phyloP scores from a whole-genome alignment of 1,140 invertebrate genomes.

The Euura saliciscinereae region DNA sequence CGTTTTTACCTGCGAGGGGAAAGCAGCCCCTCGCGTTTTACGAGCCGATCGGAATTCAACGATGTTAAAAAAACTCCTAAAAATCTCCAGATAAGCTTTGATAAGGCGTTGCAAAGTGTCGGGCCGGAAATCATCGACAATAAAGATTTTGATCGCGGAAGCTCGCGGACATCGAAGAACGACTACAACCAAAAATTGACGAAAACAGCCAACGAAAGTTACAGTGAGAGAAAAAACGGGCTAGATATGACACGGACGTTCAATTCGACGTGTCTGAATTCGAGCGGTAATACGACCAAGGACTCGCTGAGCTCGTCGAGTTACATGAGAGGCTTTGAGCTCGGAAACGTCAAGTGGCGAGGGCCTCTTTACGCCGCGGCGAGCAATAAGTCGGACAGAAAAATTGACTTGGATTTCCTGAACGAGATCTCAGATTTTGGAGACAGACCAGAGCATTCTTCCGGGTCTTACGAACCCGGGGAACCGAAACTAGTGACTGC shows the following conservation, averaged over 20 bases:
- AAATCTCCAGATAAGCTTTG: neutral
- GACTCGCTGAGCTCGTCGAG: neutral
- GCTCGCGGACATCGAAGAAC: no score
- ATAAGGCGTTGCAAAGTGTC: neutral
- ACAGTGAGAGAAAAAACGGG: neutral
- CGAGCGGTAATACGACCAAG: neutral
- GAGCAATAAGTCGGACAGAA: neutral
- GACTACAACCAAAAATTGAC: no score
- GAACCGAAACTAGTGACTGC: neutral
- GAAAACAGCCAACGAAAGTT: no score
- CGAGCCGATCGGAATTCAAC: neutral
- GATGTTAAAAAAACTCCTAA: neutral
- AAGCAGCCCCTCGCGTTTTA: neutral
- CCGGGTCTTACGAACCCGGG: neutral
- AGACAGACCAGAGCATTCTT: neutral
- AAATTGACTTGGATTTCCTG: neutral
- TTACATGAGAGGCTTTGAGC: neutral
- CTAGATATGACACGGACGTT: neutral
- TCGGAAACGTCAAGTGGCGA: conserved; percentile 9
- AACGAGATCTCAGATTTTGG: neutral
- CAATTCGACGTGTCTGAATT: neutral
- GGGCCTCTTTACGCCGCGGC: neutral
- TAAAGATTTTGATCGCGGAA: no score
- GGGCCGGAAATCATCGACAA: neutral
- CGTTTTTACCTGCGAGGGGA: neutral